phyloP scores from a whole-genome alignment of 2,888 invertebrate species.

The Eilema depressum region DNA sequence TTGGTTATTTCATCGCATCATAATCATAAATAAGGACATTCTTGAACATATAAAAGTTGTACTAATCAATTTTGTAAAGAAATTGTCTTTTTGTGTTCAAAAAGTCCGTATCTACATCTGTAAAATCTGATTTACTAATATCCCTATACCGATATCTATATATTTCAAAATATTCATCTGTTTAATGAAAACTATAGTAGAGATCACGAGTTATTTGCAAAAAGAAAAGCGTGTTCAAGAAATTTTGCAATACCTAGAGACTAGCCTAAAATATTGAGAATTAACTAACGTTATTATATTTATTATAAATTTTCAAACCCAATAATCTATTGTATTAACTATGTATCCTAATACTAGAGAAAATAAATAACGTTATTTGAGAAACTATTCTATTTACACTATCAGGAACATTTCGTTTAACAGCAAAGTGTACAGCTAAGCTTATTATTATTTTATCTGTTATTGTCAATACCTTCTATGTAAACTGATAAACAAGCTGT shows the following conservation, averaged over 20 bases:
- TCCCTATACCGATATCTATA: background rate
- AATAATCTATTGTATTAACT: conserved; percentile 3
- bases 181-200: background rate
- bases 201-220: conserved; percentile 7
- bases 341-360: background rate
- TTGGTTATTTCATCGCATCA: conserved; percentile 73
- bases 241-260: background rate
- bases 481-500: too few relatives aligned
- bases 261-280: conserved; percentile 3
- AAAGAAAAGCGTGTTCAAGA: background rate
- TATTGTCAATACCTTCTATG: background rate
- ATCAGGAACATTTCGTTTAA: conserved; percentile 56
- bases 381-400: conserved; percentile 43
- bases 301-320: background rate
- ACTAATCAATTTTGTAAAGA: conserved; percentile 15
- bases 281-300: background rate
- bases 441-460: conserved; percentile 8
- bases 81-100: background rate
- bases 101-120: background rate
- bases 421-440: conserved; percentile 21
- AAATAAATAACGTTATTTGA: conserved; percentile 25
- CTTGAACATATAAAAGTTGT: conserved; percentile 30
- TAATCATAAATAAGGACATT: conserved; percentile 31
- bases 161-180: background rate
- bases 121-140: background rate